Percentiles rank a stretch among this genome's conserved stretches.
Conservation (phyloP, 2,797 vertebrate genomes). For the Mormyrops boulengeri region DNA sequence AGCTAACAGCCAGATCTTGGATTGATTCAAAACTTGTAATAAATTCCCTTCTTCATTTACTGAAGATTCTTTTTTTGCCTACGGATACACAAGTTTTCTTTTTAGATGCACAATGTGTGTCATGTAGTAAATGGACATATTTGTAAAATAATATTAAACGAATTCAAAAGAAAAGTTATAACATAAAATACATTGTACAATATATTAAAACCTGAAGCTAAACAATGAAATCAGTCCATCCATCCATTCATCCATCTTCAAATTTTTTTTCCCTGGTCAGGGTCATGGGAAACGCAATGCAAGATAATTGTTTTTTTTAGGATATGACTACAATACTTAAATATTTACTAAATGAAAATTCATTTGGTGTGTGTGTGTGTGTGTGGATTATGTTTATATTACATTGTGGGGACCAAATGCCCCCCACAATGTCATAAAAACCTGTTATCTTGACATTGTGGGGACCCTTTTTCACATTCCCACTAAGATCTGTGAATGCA, state of each 20-base stretch:
- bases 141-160: background rate
- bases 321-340: background rate
- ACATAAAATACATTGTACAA: background rate
- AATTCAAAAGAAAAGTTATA: background rate
- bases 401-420: background rate
- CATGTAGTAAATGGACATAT: background rate
- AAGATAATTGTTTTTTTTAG: background rate
- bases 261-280: background rate
- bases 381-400: background rate
- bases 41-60: background rate
- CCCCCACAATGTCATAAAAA: background rate
- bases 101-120: background rate
- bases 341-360: background rate
- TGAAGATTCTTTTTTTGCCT: background rate
- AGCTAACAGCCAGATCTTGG: background rate
- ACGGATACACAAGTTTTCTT: background rate
- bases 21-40: constrained; percentile 13
- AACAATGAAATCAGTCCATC: background rate
- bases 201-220: background rate
- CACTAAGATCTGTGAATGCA: background rate
- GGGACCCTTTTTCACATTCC: background rate
- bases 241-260: background rate
- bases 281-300: background rate
- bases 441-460: background rate
- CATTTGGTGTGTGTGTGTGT: background rate